Base-by-base conservation (phyloP, 2,797 vertebrate species). In the Karalla daura region DNA sequence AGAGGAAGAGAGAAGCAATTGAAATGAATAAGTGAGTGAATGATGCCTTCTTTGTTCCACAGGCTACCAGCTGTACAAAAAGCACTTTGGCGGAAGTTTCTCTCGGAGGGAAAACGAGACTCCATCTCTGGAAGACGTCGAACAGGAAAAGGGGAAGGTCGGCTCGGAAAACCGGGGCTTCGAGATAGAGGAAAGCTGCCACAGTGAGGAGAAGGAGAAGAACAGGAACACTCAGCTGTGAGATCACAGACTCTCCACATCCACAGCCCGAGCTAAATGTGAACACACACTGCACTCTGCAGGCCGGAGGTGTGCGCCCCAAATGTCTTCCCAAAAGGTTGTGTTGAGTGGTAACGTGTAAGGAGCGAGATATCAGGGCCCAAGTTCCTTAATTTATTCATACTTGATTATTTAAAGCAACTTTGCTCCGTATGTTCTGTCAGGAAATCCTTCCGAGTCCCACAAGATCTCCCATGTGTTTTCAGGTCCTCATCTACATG, bases 61-160 rank as follows among this genome's bases (percentile, higher is more conserved):
- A 94, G 94, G 4, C 8, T 93, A 91, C 65, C 84, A 76, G 77
- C 0, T 0, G 0, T 87, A 92, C 10, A 89, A 80, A 61, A 81
- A 3, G 17, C 0, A 0, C 0, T 68, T 1, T 5, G 2, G 3
- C 1, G 0, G 14, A 0, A 37, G 24, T 1, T 24, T 51, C 1
- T n/a, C 2, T 5, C 69, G 87, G 64, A 20, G 21, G 0, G 86
- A 91, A 28, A 15, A 15, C 17, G 20, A 13, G 0, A 3, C 60
- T 1, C 12, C 49, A 9, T 67, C 70, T 7, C 58, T 18, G 0
- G 18, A 1, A 0, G 67, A 43, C 0, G 3, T 1, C 0, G 70
- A 44, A 7, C 3, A 3, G 1, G 9, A 1, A 2, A 88, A 85
- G 15, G 35, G 76, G n/a, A 93, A 83, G 43, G 39, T 39, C 12